Percentiles rank a stretch among this genome's conserved stretches.
These are phyloP conservation scores for Tyrannus savana DNA, from an alignment of 2,113 vertebrate genomes.

Conservation along the genomic window DNA sequence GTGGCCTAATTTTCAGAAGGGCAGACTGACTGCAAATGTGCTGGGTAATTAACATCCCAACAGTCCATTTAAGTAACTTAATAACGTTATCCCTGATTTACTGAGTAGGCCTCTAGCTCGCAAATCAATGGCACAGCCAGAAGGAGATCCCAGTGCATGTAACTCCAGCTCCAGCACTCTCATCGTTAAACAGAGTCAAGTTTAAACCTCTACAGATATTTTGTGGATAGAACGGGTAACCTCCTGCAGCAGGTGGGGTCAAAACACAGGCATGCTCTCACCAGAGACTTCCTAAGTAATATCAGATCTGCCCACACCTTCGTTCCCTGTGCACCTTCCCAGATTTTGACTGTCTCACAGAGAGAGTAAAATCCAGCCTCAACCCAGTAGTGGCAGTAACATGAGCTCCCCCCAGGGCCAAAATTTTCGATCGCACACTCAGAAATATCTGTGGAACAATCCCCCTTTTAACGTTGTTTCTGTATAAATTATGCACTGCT, in stretches of 20 bases:
- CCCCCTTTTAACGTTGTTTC: conserved; percentile 47
- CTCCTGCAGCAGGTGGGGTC: conserved; percentile 29
- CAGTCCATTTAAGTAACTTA: conserved; percentile 51
- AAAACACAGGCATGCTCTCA: conserved; percentile 35
- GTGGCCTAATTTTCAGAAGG: conserved; percentile 47
- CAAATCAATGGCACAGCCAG: conserved; percentile 38
- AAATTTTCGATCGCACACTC: conserved; percentile 51
- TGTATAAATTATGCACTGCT: conserved; percentile 46
- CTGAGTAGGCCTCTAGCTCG: not conserved
- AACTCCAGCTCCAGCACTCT: not conserved
- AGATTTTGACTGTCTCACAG: conserved; percentile 41
- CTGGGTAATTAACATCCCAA: conserved; percentile 49
- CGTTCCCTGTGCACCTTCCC: conserved; percentile 21
- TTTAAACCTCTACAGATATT: conserved; percentile 42
- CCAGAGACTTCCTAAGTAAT: conserved; percentile 26
- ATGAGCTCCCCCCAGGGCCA: not conserved
- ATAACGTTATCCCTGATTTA: conserved; percentile 46
- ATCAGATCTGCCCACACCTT: conserved; percentile 51
- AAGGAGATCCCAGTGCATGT: not conserved
- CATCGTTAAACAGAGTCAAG: not conserved
- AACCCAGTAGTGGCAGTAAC: conserved; percentile 59
- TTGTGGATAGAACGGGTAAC: not conserved
- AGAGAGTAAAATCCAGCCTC: conserved; percentile 50
- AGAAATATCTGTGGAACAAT: conserved; percentile 52
- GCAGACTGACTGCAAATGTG: not conserved